phyloP scores from a whole-genome alignment of 2,888 invertebrate genomes.

The Sinotaia quadrata region DNA sequence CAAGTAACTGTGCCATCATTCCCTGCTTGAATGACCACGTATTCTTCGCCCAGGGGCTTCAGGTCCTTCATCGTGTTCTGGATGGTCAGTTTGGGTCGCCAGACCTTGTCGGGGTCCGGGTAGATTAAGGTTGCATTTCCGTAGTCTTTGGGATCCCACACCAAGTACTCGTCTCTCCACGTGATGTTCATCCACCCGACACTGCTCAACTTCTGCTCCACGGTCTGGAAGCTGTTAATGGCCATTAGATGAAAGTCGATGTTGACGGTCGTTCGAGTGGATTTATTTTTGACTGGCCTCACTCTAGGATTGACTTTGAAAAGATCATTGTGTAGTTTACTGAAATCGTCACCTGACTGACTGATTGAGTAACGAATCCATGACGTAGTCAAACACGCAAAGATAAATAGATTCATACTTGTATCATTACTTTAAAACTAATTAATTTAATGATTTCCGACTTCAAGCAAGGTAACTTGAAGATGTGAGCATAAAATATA shows the following conservation, averaged over 20 bases:
- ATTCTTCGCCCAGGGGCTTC: constrained; percentile 14
- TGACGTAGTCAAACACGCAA: too few species aligned
- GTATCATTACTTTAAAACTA: too few species aligned
- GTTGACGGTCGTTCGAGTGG: background rate
- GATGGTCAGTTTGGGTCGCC: constrained; percentile 9
- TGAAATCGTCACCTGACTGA: too few species aligned
- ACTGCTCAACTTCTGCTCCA: constrained; percentile 10
- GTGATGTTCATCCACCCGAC: background rate
- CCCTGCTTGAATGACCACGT: background rate
- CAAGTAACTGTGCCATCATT: background rate
- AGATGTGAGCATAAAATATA: too few species aligned
- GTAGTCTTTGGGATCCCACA: background rate
- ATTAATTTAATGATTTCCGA: too few species aligned
- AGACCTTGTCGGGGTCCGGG: constrained; percentile 15
- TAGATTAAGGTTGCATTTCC: background rate
- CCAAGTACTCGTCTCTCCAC: constrained; percentile 4
- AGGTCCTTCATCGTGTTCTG: constrained; percentile 17
- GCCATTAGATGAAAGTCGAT: constrained; percentile 8
- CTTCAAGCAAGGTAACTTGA: too few species aligned
- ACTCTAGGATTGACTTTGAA: too few species aligned
- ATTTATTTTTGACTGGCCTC: background rate
- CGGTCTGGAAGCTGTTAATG: constrained; percentile 6
- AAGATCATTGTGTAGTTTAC: too few species aligned
- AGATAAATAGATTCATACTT: too few species aligned
- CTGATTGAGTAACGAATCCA: too few species aligned